A percentile compares a stretch with the other conserved stretches of the same genome.
Evolutionary conservation across 2,113 vertebrate genomes (phyloP).

Genomic region (Mionectes macconnelli): DNA sequence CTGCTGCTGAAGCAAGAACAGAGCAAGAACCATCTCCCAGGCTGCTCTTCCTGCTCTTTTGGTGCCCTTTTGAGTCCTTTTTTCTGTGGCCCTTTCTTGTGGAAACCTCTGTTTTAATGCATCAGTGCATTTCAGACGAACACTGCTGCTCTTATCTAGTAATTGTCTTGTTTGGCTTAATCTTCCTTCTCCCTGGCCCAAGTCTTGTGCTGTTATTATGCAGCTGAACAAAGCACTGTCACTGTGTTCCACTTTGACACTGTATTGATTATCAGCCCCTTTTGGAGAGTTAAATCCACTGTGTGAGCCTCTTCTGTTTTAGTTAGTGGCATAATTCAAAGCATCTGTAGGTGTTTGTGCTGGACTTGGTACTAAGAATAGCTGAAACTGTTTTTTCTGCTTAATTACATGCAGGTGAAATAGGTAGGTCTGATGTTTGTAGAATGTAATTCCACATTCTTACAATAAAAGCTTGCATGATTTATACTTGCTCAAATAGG

Average conservation of each 20-base stretch:
- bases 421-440: background rate
- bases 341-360: slow-evolving; percentile 11
- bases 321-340: background rate
- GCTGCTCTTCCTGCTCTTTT: background rate
- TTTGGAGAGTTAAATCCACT: background rate
- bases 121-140: background rate
- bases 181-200: background rate
- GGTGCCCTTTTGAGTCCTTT: background rate
- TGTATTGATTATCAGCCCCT: background rate
- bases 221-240: background rate
- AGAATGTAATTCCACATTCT: background rate
- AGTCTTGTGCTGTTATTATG: background rate
- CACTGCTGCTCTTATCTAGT: background rate
- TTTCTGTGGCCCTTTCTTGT: background rate
- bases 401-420: slow-evolving; percentile 35
- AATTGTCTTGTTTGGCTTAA: background rate
- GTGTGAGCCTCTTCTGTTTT: background rate
- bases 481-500: background rate
- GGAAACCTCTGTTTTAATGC: background rate
- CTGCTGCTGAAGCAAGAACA: background rate
- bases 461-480: background rate
- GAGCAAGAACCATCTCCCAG: background rate
- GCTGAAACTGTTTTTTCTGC: background rate
- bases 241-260: background rate
- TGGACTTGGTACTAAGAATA: background rate